Conservation (phyloP, 30 jellyfish, hydroid and myxozoan species). For the Hydractinia echinata region DNA sequence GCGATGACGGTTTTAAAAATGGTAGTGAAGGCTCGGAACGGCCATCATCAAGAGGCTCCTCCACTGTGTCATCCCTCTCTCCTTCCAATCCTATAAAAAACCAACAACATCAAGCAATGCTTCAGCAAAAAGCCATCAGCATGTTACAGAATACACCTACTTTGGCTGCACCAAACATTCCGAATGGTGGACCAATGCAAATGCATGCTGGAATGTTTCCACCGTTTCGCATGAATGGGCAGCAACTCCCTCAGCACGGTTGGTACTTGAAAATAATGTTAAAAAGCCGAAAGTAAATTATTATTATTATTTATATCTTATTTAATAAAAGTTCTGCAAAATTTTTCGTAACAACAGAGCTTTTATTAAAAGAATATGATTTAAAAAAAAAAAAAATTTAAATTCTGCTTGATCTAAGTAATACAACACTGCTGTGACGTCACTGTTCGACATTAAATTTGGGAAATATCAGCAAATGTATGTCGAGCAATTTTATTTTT, state of each 20-base stretch:
- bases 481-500: no score
- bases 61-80: constrained; percentile 20
- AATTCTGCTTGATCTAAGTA: no score
- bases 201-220: constrained; percentile 61
- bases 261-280: no score
- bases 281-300: no score
- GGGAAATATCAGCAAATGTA: no score
- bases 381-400: no score
- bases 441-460: no score
- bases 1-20: constrained; percentile 15
- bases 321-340: no score
- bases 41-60: constrained; percentile 13
- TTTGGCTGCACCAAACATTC: constrained; percentile 26
- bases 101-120: constrained; percentile 3
- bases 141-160: constrained; percentile 33
- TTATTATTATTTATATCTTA: no score
- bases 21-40: constrained; percentile 1
- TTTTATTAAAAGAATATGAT: no score
- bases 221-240: constrained; percentile 44
- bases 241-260: background rate
- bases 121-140: constrained; percentile 5
- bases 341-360: no score
- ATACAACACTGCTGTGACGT: no score
- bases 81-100: background rate
- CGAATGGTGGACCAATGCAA: constrained; percentile 20